Evolutionary conservation across 2,797 vertebrate genomes (phyloP), one percentile per base, ranked within the genome.

Genomic region (Valencia hispanica): DNA sequence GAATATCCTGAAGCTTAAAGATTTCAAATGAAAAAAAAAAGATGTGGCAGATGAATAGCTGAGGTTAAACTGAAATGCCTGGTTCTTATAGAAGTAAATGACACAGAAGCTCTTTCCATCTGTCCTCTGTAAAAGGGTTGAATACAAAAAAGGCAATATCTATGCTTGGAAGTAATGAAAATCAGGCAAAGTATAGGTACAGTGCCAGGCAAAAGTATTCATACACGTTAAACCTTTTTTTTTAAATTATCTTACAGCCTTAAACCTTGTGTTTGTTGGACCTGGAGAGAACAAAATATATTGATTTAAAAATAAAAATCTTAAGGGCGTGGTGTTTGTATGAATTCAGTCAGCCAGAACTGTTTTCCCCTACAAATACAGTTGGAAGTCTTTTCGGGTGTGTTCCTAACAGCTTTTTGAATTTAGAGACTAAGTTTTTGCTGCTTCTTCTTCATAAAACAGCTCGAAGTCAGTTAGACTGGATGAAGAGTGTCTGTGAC

Each of bases 111-210:
- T 74, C 0, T 34, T 57, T 18, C 34, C 66, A 68, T 43, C 8
- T 45, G 53, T 57, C 75, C 53, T 41, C 75, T 68, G 59, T 12
- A 79, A 39, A 68, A 18, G 43, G 57, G 68, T n/a, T 36, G 55
- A 82, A 79, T 84, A 57, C 51, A 20, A 85, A 75, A 68, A 50
- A 45, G 63, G 17, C 0, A 6, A n/a, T 30, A 47, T 68, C 41
- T 70, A 65, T 27, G 15, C 48, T 66, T 34, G 1, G 25, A 65
- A 25, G 22, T 39, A 12, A 66, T 15, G 4, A 25, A 12, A 45
- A 68, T 17, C 39, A 17, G 41, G 1, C 27, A 0, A 18, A n/a
- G n/a, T 27, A 27, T 4, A 43, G 25, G 25, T 17, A 43, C 22
- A 66, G 14, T 27, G 39, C 25, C 15, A 27, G 45, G 5, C 14